Evolutionary conservation across 2,797 vertebrate genomes (phyloP).

Genomic region (Lepus townsendii): DNA sequence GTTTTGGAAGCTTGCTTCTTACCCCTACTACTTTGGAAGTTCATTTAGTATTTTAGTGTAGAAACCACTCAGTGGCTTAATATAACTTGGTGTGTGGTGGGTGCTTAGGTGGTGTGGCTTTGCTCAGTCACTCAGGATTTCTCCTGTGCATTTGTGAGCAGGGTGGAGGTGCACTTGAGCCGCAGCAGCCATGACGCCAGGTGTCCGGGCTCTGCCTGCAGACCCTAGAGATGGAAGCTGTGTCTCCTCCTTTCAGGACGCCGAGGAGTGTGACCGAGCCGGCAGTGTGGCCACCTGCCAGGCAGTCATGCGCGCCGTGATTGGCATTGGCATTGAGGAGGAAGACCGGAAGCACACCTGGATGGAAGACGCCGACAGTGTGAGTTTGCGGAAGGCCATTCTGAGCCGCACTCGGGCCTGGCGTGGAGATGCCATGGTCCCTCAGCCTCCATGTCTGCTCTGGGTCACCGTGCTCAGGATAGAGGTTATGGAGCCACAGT

Average conservation of each 20-base stretch:
- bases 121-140: background rate
- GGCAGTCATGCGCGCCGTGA: conserved; percentile 96
- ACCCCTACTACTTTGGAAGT: background rate
- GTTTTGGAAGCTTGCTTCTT: background rate
- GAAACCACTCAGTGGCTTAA: background rate
- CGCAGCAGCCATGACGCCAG: no score
- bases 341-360: conserved; percentile 99
- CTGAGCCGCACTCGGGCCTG: background rate
- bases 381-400: conserved; percentile 83
- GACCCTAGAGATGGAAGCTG: background rate
- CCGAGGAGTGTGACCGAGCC: conserved; percentile 98
- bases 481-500: no score
- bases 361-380: conserved; percentile 99
- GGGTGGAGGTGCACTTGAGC: background rate
- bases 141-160: background rate
- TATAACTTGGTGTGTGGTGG: background rate
- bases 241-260: conserved; percentile 90
- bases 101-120: background rate
- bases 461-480: no score
- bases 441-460: no score
- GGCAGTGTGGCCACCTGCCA: conserved; percentile 98
- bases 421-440: background rate
- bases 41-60: background rate
- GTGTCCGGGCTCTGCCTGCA: no score
- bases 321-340: conserved; percentile 98